A percentile compares a stretch with the other conserved stretches of the same genome.
Conservation (phyloP, 1,140 invertebrate species). For the Caenorhabditis latens region DNA sequence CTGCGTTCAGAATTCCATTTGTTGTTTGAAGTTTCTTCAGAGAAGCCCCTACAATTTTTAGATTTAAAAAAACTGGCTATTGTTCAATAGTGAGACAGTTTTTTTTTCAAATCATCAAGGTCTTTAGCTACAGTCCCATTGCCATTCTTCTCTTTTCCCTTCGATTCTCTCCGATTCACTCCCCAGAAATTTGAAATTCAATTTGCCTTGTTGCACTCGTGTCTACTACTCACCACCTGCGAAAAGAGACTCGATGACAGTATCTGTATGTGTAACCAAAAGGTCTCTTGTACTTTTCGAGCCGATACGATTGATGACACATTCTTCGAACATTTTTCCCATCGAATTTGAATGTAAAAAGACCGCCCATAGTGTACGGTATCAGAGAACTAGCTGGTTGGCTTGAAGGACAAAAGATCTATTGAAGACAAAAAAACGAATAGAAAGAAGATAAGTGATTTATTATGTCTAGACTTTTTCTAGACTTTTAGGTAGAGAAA, state of each 20-base stretch:
- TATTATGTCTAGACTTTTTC: slow-evolving; percentile 25
- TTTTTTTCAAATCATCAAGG: neutral
- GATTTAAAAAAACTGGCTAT: too few species aligned
- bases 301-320: slow-evolving; percentile 9
- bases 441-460: neutral
- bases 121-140: neutral
- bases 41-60: too few species aligned
- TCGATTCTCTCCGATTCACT: neutral
- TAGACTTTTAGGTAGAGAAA: neutral
- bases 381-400: neutral
- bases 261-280: slow-evolving; percentile 20
- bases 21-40: too few species aligned
- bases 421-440: neutral
- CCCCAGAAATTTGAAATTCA: slow-evolving; percentile 2
- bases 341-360: neutral
- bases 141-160: neutral
- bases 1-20: too few species aligned
- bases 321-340: neutral
- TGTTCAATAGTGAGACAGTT: too few species aligned
- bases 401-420: neutral
- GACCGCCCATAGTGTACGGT: neutral
- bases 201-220: slow-evolving; percentile 14
- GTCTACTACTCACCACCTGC: slow-evolving; percentile 22
- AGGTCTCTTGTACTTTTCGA: slow-evolving; percentile 35
- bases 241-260: neutral